Base-by-base conservation (phyloP, 1,140 invertebrate genomes). In the Polypedilum vanderplanki region DNA sequence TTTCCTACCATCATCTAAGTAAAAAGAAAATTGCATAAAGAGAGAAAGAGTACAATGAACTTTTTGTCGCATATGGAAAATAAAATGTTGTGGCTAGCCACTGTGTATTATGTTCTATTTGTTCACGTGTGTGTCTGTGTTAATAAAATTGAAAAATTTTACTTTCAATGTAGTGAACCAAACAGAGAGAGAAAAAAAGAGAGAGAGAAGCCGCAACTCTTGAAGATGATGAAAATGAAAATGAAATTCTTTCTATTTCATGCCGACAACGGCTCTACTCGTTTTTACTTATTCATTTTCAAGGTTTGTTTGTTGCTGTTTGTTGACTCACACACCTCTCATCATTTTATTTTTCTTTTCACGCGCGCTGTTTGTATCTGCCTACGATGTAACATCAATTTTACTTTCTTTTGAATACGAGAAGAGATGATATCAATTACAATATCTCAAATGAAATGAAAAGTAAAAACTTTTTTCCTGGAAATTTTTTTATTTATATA, bases 381-480 rank as follows among this genome's bases (percentile, higher is more conserved):
- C 46, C 46, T 57, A 57, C 46, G 46, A 57, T 57, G 46, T 57
- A 57, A 57, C 46, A 57, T 57, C 46, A 57, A 57, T 57, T 57
- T 57, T 57, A 57, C 46, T 57, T 57, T 57, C 46, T 57, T 57
- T 57, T 57, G 46, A 33, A 33, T 5, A 5, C 24, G 24, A 33
- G 24, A 33, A 33, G 24, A 57, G 46, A 57, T 4, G 46, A 57
- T 57, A 57, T 57, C 46, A 57, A 57, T 57, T 57, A 57, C 46
- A 57, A 15, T n/a, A 57, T 57, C 46, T 57, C 46, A 15, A 57
- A 57, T 57, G 46, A 57, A 57, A 57, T 57, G 46, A 57, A 57
- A 57, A 57, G 46, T 57, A 15, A 57, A 57, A n/a, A 57, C n/a
- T n/a, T 57, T 57, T 57, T 33, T 1, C 24, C 12, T 57, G 1